phyloP scores from a whole-genome alignment of 2,113 vertebrate genomes.

The Macquaria australasica region DNA sequence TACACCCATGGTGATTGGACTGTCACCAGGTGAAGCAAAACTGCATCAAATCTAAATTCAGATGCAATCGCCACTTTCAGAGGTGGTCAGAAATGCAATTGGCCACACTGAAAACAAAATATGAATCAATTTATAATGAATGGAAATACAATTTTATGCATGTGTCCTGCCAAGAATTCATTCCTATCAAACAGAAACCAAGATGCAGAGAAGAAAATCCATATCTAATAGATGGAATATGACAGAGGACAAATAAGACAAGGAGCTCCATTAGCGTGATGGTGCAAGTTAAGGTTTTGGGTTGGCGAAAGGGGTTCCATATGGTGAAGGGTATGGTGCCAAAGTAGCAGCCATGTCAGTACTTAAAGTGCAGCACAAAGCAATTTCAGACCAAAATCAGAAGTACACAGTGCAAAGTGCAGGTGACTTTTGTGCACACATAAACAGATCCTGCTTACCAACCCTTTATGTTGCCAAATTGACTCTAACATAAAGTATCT shows the following conservation, averaged over 20 bases:
- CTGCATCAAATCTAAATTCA: slow-evolving; percentile 39
- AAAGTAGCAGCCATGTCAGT: not conserved
- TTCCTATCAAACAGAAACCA: slow-evolving; percentile 33
- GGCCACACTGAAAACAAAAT: slow-evolving; percentile 50
- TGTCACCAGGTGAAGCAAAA: slow-evolving; percentile 47
- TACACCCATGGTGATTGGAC: slow-evolving; percentile 11
- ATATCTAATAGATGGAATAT: slow-evolving; percentile 44
- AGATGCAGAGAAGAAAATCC: slow-evolving; percentile 17
- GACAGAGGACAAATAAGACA: slow-evolving; percentile 47
- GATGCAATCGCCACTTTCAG: slow-evolving; percentile 51
- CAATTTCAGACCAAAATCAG: not conserved
- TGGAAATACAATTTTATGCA: slow-evolving; percentile 38
- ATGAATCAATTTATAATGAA: slow-evolving; percentile 48
- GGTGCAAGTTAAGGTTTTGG: slow-evolving; percentile 12
- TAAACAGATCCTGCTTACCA: not conserved
- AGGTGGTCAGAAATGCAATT: slow-evolving; percentile 54
- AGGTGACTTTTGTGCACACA: not conserved
- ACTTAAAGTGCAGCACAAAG: no score
- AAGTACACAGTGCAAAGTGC: not conserved
- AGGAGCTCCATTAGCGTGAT: slow-evolving; percentile 15
- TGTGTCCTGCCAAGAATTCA: not conserved
- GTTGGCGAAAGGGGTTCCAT: not conserved
- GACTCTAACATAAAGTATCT: slow-evolving; percentile 9
- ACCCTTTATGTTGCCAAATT: not conserved
- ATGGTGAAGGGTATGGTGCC: not conserved